Conservation (phyloP, 1,140 invertebrate species). For the Caenorhabditis briggsae region DNA sequence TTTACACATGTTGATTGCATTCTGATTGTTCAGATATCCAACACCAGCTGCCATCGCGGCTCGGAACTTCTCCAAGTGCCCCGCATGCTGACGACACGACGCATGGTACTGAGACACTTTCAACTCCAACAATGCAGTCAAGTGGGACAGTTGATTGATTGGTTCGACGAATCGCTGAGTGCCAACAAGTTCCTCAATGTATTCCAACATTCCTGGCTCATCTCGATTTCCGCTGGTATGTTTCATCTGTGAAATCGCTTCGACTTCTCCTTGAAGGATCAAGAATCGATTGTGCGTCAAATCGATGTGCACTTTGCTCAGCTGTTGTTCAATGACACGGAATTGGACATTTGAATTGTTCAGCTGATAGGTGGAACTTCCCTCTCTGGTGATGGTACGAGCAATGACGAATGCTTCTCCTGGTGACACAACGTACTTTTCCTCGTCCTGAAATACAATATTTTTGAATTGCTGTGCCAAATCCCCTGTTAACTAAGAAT, state of each 20-base stretch:
- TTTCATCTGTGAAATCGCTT: constrained; percentile 99
- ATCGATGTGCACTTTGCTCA: constrained; percentile 90
- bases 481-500: no score
- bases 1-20: no score
- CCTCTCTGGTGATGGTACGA: constrained; percentile 89
- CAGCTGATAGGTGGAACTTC: constrained; percentile 82
- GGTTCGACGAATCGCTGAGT: constrained; percentile 83
- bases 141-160: background rate
- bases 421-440: constrained; percentile 84
- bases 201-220: constrained; percentile 95
- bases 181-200: constrained; percentile 97
- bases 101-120: background rate
- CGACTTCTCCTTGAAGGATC: constrained; percentile 98
- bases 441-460: background rate
- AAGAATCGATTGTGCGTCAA: constrained; percentile 96
- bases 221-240: constrained; percentile 85
- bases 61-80: no score
- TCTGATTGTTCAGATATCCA: no score
- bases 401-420: constrained; percentile 87
- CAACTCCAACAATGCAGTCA: background rate
- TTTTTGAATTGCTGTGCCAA: constrained; percentile 50
- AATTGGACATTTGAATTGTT: constrained; percentile 30
- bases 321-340: constrained; percentile 63
- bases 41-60: background rate
- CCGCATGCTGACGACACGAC: background rate